Evolutionary conservation across 2,113 vertebrate species (phyloP), one percentile per base, ranked within the genome.

Genomic region (Neodon shergylaensis): DNA sequence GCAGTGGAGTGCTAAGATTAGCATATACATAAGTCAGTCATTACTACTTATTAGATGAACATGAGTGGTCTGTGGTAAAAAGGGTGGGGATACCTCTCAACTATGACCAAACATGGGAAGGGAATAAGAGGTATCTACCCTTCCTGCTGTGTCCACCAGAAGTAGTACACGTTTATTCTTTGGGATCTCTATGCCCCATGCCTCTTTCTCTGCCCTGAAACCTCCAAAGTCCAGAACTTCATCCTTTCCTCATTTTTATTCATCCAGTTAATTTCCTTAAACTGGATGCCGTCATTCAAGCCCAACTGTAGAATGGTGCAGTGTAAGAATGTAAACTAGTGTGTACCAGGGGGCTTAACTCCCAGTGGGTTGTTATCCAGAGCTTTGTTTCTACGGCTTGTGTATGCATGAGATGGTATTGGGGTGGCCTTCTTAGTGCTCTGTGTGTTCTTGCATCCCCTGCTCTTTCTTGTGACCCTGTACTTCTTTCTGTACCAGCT

Each of bases 1-100:
- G 21, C 90, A 26, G 63, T 90, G 12, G 65, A 91, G 36, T 87
- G 87, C 77, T 94, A 79, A 95, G 47, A 73, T 88, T 92, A 91
- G 70, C 52, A 94, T 2, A 28, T 10, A 26, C 36, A 47, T 91
- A 86, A 77, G 13, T 74, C 36, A 92, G 0, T 76, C 83, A 33
- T 76, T 90, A 92, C 36, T 78, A 54, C 68, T 86, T 86, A n/a
- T 86, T 89, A 77, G 21, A 68, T 91, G 12, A 81, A 26, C 44
- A 5, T 77, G 42, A 93, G 7, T 90, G 22, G 82, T 88, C 22
- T 85, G 61, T 13, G 86, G 72, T 72, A 95, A 85, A 82, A 83
- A 66, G n/a, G 49, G 31, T 72, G 33, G 81, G 90, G 85, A 3
- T 73, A 85, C 26, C 11, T 92, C 26, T 92, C 49, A 74, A 11